phyloP scores from a whole-genome alignment of 2,888 invertebrate species.

The Idaea dimidiata region DNA sequence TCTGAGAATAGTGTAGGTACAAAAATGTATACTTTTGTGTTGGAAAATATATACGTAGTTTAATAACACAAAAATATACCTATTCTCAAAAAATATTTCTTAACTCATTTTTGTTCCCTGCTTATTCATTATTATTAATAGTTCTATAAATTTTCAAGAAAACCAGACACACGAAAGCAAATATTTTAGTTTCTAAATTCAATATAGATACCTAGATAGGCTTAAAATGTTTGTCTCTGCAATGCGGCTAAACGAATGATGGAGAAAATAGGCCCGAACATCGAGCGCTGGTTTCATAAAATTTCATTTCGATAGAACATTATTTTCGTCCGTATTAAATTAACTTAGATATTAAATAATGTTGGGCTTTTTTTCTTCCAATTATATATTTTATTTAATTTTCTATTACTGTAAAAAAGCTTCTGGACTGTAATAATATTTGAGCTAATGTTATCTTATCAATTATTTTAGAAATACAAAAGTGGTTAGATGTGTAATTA shows the following conservation, averaged over 20 bases:
- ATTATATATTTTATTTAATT: too few species aligned
- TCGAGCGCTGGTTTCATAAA: neutral
- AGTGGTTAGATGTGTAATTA: too few species aligned
- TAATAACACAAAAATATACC: too few species aligned
- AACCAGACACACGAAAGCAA: neutral
- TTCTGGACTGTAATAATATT: too few species aligned
- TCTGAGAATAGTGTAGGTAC: too few species aligned
- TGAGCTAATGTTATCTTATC: too few species aligned
- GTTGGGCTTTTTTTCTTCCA: neutral
- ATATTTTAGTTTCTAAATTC: neutral
- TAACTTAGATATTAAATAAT: neutral
- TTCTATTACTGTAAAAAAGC: too few species aligned
- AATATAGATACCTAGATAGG: neutral
- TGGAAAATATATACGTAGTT: too few species aligned
- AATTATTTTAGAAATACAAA: too few species aligned
- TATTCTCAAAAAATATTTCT: too few species aligned
- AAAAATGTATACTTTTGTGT: too few species aligned
- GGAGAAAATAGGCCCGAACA: neutral
- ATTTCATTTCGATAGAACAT: neutral
- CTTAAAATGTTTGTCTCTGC: neutral
- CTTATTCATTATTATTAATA: neutral
- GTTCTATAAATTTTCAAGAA: neutral
- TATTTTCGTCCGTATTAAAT: neutral
- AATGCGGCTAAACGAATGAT: constrained; percentile 1
- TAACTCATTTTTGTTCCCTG: neutral